Base-by-base conservation (phyloP, 2,113 vertebrate genomes). In the Sinocyclocheilus grahami region DNA sequence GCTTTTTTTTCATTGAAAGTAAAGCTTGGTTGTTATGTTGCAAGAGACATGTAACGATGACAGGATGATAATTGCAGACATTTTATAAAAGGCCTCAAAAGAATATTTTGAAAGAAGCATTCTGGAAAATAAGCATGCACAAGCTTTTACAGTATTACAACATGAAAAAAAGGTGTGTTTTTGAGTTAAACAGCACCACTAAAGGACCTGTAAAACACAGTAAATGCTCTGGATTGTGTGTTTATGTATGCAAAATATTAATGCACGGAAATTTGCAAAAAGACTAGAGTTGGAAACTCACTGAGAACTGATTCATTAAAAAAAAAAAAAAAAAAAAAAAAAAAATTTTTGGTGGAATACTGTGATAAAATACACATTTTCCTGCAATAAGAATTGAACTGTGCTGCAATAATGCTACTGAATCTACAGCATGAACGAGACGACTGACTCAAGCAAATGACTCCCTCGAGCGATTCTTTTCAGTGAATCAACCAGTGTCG, bases 21-120 rank as follows among this genome's bases (percentile, higher is more conserved):
- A 5, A 22, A 39, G 18, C 53, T 14, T 13, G 33, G 33, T 30
- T 24, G n/a, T 46, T 51, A 33, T 74, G 39, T 48, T 22, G 18
- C 24, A 62, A 10, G 58, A 62, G 22, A 62, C 58, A 53, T 14
- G 27, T 69, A 37, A 86, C 22, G 67, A 51, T 83, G 53, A 85
- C 74, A 74, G 81, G 58, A 76, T 80, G 86, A 82, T 69, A 11
- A 42, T 16, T 37, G 24, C 20, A 48, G 22, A 7, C 27, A 82
- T 77, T 67, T 58, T 83, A 37, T 37, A 39, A 63, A 48, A 48
- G 3, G 3, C n/a, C 3, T 83, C 20, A 46, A 79, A 79, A 8
- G 2, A 62, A 63, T 65, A 3, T 63, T 62, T 24, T 63, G 18
- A 62, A 79, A 79, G 6, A 33, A 33, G 48, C 27, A 30, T 78